A percentile compares a stretch with the other conserved stretches of the same genome.
These are phyloP conservation scores for Dione vanillae DNA, from an alignment of 2,888 invertebrate species.

Conservation along the genomic window DNA sequence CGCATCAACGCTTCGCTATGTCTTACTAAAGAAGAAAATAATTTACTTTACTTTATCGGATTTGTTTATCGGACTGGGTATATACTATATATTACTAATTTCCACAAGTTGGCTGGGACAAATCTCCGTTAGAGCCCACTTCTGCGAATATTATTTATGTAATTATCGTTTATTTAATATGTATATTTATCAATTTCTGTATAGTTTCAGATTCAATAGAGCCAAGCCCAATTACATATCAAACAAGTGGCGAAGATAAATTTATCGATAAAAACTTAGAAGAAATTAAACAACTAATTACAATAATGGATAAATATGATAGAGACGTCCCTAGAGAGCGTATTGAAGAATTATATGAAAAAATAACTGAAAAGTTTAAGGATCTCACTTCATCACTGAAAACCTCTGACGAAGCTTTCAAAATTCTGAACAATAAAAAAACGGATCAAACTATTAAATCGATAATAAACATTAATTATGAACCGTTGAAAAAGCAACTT, in stretches of 20 bases:
- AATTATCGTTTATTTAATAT: too few relatives aligned
- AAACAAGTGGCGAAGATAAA: conserved; percentile 11
- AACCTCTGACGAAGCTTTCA: conserved; percentile 55
- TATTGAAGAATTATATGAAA: conserved; percentile 50
- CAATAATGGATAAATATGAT: conserved; percentile 46
- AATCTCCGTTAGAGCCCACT: too few relatives aligned
- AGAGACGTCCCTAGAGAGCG: conserved; percentile 51
- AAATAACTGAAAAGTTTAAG: conserved; percentile 53
- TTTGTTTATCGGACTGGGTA: too few relatives aligned
- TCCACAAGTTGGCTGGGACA: too few relatives aligned
- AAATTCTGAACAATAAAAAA: conserved; percentile 64
- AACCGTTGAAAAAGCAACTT: conserved; percentile 55
- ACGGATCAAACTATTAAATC: conserved; percentile 58
- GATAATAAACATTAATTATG: conserved; percentile 51
- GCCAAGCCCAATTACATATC: not conserved
- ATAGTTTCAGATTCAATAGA: conserved; percentile 21
- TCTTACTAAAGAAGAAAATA: too few relatives aligned
- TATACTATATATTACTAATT: too few relatives aligned
- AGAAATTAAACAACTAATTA: conserved; percentile 51
- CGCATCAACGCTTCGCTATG: not conserved
- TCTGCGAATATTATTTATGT: too few relatives aligned
- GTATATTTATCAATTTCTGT: not conserved
- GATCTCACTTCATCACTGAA: conserved; percentile 55
- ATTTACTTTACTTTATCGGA: too few relatives aligned
- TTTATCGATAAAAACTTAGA: conserved; percentile 51